Percentiles rank a stretch among this genome's conserved stretches.
These are phyloP conservation scores for Hemitrygon akajei DNA, from an alignment of 2,797 vertebrate genomes.

Conservation along the genomic window DNA sequence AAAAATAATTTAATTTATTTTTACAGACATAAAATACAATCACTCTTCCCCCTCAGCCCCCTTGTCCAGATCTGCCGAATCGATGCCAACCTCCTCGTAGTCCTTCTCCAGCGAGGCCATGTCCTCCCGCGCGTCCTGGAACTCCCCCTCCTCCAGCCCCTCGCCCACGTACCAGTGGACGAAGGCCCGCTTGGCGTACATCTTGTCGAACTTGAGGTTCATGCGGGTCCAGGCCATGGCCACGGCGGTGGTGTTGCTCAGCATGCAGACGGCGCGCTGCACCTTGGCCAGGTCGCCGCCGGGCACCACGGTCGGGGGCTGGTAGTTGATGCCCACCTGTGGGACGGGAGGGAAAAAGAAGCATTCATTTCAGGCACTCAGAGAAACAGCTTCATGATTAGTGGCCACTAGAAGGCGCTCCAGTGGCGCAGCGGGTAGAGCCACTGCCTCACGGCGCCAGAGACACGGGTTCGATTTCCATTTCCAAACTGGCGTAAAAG, in stretches of 20 bases:
- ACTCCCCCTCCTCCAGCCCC: conserved; percentile 41
- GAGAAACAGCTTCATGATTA: too few relatives aligned
- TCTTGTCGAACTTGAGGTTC: conserved; percentile 60
- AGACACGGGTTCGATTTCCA: too few relatives aligned
- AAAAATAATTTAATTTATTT: too few relatives aligned
- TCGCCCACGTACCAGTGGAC: conserved; percentile 61
- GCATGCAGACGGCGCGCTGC: conserved; percentile 75
- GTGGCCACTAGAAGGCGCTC: too few relatives aligned
- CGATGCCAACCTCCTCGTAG: conserved; percentile 61
- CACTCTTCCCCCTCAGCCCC: conserved; percentile 60
- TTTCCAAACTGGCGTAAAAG: too few relatives aligned
- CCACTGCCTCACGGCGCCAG: too few relatives aligned
- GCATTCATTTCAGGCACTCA: too few relatives aligned
- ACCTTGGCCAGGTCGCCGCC: conserved; percentile 74
- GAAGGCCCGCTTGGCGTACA: conserved; percentile 60
- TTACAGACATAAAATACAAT: too few relatives aligned
- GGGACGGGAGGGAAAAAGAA: background rate
- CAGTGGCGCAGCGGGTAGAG: too few relatives aligned
- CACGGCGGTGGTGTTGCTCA: conserved; percentile 68
- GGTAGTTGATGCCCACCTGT: conserved; percentile 73
- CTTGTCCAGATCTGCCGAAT: conserved; percentile 49
- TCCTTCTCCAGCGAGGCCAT: conserved; percentile 61
- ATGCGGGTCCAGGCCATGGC: conserved; percentile 62
- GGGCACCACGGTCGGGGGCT: conserved; percentile 65
- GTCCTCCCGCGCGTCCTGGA: conserved; percentile 62